These are phyloP conservation scores for Alosa alosa DNA, from an alignment of 2,113 vertebrate genomes.

Conservation along the genomic window DNA sequence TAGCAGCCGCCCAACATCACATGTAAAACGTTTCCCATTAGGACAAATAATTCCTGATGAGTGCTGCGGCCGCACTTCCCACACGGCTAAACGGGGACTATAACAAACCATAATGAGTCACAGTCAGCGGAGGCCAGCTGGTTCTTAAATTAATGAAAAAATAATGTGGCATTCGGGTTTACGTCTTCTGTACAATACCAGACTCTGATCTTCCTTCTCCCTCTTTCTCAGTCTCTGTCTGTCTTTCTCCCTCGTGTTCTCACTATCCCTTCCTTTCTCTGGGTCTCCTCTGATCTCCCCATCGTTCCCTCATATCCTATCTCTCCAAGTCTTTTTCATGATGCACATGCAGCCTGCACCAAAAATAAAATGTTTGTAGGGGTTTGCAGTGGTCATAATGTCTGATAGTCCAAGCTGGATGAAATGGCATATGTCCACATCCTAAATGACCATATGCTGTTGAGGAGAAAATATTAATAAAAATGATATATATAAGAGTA, in stretches of 20 bases:
- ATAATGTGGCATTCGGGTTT: not conserved
- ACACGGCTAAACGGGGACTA: not conserved
- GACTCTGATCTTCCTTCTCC: not conserved
- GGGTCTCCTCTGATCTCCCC: not conserved
- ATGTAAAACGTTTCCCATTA: constrained; percentile 10
- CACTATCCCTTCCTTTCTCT: not conserved
- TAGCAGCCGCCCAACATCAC: not conserved
- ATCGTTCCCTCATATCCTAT: not conserved
- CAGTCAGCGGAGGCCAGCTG: not conserved
- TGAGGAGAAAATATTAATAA: not conserved
- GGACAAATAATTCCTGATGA: not conserved
- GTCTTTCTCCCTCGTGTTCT: not conserved
- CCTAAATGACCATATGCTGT: constrained; percentile 12
- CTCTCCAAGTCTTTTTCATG: not conserved
- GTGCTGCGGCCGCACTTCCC: not conserved
- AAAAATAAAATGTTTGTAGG: not conserved
- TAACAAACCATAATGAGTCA: not conserved
- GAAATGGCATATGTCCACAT: not conserved
- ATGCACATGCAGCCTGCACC: not conserved
- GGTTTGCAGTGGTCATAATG: not conserved
- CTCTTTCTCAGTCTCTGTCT: not conserved
- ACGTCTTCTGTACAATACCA: not conserved
- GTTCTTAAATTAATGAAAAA: not conserved
- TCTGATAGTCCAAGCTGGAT: not conserved
- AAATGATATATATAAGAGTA: not conserved